Percentiles rank a stretch among this genome's conserved stretches.
Evolutionary conservation across 2,113 vertebrate genomes (phyloP).

Genomic region (Podarcis raffonei): DNA sequence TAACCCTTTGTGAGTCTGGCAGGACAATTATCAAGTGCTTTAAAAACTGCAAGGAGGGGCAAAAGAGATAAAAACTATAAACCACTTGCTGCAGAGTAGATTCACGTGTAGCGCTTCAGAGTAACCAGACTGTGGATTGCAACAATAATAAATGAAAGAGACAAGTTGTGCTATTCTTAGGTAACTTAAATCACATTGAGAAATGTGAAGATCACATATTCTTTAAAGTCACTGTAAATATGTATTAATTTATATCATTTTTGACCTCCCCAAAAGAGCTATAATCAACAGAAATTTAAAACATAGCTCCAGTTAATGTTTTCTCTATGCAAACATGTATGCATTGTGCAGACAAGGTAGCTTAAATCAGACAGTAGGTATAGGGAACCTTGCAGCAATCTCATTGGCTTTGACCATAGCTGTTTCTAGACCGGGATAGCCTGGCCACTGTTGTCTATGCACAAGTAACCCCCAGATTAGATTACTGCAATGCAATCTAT

Average conservation of each 20-base stretch:
- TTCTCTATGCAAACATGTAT: neutral
- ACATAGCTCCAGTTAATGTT: neutral
- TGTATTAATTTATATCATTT: neutral
- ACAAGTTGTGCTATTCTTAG: neutral
- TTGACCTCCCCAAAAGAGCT: neutral
- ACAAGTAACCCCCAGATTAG: too few relatives aligned
- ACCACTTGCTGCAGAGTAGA: neutral
- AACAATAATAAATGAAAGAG: neutral
- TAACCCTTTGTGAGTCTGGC: slow-evolving; percentile 60
- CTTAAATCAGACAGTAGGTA: neutral
- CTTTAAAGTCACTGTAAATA: neutral
- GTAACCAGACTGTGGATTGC: neutral
- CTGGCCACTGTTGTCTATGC: too few relatives aligned
- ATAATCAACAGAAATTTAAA: neutral
- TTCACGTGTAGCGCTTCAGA: neutral
- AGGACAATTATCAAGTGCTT: neutral
- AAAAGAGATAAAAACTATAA: neutral
- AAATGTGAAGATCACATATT: neutral
- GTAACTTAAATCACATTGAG: neutral
- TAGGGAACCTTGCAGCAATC: neutral
- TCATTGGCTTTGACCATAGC: neutral
- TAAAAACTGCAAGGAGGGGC: neutral
- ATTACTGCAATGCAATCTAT: too few relatives aligned
- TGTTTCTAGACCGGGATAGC: too few relatives aligned
- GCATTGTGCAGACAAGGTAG: neutral